Conservation (phyloP, 2,888 invertebrate genomes). For the Agrilus mali region DNA sequence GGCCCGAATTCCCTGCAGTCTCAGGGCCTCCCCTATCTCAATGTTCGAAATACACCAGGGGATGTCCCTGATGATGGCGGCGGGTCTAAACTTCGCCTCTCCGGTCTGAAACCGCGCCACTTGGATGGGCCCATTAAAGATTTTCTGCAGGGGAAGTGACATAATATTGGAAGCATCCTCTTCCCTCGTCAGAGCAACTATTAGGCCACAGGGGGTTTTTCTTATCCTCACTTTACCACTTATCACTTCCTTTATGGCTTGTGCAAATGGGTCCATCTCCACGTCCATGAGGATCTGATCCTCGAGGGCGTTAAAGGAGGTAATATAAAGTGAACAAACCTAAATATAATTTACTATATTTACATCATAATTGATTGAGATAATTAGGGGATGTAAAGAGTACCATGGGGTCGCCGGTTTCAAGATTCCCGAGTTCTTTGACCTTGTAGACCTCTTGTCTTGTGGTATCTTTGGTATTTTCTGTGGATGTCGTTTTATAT, state of each 20-base stretch:
- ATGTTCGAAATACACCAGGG: slow-evolving; percentile 38
- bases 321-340: slow-evolving; percentile 12
- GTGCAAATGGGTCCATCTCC: slow-evolving; percentile 10
- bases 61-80: slow-evolving; percentile 34
- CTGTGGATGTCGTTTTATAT: background rate
- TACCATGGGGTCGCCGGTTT: slow-evolving; percentile 1
- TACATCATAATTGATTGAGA: too few species aligned
- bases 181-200: slow-evolving; percentile 31
- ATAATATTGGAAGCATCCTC: slow-evolving; percentile 32
- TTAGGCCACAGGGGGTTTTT: slow-evolving; percentile 28
- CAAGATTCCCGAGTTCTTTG: slow-evolving; percentile 4
- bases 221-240: slow-evolving; percentile 13
- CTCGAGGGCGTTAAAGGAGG: slow-evolving; percentile 10
- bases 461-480: background rate
- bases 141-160: slow-evolving; percentile 29
- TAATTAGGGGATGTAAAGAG: too few species aligned
- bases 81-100: slow-evolving; percentile 30
- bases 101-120: slow-evolving; percentile 33
- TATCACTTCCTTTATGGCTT: slow-evolving; percentile 12
- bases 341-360: background rate
- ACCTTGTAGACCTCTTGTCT: slow-evolving; percentile 1
- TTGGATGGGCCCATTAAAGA: slow-evolving; percentile 34
- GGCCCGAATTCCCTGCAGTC: slow-evolving; percentile 32
- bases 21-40: slow-evolving; percentile 34
- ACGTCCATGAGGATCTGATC: slow-evolving; percentile 8